Base-by-base conservation (phyloP, 2,113 vertebrate species). In the Saimiri boliviensis region DNA sequence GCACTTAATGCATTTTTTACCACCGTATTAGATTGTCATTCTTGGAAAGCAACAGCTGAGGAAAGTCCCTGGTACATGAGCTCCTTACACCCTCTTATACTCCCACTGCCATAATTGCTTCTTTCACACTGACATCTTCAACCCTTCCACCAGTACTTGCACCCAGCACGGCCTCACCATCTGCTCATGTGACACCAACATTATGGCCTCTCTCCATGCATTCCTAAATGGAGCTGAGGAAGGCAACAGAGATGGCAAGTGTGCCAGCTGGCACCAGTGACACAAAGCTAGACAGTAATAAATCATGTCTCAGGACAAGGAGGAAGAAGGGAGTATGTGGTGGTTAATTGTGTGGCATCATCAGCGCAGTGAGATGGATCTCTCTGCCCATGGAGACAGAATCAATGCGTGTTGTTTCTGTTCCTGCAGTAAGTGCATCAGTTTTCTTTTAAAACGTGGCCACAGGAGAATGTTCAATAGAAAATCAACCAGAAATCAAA, bases 121-220 rank as follows among this genome's bases (percentile, higher is more conserved):
- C 90, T 92, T 94, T 88, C 77, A 83, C 88, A 66, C 35, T 52
- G 92, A 58, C 86, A 25, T 76, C 58, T 1, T 71, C 94, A 74
- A 60, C 85, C 93, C 60, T 96, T 77, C 74, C 60, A 70, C 92
- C 76, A 83, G 86, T 70, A 7, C 71, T 77, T 82, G 58, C 52
- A 83, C 35, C 95, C 25, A 2, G 85, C 76, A 60, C n/a, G 45
- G 81, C 85, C 52, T 92, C 40, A 19, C 97, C 97, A 97, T 98
- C 97, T 98, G 97, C 87, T 95, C 56, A 17, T 74, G 70, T 94
- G 97, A 97, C 96, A 97, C 52, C 76, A 79, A 93, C 96, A 97
- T 91, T 83, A 97, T 96, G 95, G 89, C 80, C 87, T 95, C 95
- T 52, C 93, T 92, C 77, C 91, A 92, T 93, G 87, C 93, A 92